Evolutionary conservation across 2,113 vertebrate species (phyloP).

Genomic region (Phrynosoma blainvillii): DNA sequence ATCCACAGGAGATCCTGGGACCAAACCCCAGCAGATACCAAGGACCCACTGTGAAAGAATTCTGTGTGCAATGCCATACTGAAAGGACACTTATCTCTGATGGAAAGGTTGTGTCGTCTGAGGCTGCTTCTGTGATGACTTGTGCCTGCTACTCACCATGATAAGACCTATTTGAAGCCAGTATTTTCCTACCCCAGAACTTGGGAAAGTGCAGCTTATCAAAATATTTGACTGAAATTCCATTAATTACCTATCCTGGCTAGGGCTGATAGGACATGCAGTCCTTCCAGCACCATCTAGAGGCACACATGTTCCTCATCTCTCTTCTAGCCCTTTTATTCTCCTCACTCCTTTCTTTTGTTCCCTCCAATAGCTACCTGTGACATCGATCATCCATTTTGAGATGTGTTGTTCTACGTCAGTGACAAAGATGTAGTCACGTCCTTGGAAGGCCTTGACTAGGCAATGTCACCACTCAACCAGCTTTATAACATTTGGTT

Average conservation of each 20-base stretch:
- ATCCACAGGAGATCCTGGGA: no score
- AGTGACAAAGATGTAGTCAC: not conserved
- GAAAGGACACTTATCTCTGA: not conserved
- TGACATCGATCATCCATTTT: not conserved
- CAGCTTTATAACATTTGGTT: not conserved
- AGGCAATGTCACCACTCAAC: not conserved
- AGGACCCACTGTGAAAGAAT: not conserved
- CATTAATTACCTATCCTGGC: not conserved
- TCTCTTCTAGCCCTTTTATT: slow-evolving; percentile 1
- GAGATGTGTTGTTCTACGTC: not conserved
- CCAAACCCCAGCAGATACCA: no score
- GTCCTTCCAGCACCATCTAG: no score
- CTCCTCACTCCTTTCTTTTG: not conserved
- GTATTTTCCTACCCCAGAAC: not conserved
- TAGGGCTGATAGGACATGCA: no score
- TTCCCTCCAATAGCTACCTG: not conserved
- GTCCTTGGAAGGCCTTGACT: not conserved
- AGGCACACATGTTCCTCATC: not conserved
- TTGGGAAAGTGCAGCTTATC: no score
- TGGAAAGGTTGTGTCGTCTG: not conserved
- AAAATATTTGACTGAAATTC: not conserved
- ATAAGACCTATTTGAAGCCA: not conserved
- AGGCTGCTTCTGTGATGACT: not conserved
- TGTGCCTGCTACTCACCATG: no score
- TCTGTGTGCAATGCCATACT: not conserved